A percentile compares a stretch with the other conserved stretches of the same genome.
phyloP scores from a whole-genome alignment of 2,797 vertebrate genomes.

The Mycteria americana region DNA sequence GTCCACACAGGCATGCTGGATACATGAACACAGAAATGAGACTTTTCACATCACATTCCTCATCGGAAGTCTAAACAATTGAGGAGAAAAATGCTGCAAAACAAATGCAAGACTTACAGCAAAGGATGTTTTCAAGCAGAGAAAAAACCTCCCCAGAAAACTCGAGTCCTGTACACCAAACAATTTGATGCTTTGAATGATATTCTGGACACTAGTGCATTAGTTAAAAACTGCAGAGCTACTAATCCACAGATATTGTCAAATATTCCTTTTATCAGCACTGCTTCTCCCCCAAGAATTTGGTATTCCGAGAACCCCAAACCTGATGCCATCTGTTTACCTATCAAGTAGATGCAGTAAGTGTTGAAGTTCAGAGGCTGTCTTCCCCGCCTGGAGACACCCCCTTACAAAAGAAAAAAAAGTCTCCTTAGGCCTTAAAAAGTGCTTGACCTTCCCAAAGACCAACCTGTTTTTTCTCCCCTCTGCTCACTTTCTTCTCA shows the following conservation, averaged over 20 bases:
- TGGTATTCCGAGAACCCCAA: neutral
- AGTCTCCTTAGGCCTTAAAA: neutral
- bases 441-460: neutral
- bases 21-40: neutral
- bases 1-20: neutral
- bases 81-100: neutral
- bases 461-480: neutral
- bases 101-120: neutral
- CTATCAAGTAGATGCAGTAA: neutral
- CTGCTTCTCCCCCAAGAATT: neutral
- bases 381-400: neutral
- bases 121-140: neutral
- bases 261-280: neutral
- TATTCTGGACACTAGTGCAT: neutral
- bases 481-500: neutral
- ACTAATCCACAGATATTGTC: neutral
- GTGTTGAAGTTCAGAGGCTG: neutral
- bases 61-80: neutral
- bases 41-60: neutral
- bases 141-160: neutral
- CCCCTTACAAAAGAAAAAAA: neutral
- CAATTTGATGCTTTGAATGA: neutral
- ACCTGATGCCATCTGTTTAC: neutral
- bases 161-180: neutral
- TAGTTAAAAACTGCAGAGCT: neutral